Percentiles rank a stretch among this genome's conserved stretches.
phyloP scores from a whole-genome alignment of 53 echinoderm and acorn worm genomes.

The Paracentrotus lividus region DNA sequence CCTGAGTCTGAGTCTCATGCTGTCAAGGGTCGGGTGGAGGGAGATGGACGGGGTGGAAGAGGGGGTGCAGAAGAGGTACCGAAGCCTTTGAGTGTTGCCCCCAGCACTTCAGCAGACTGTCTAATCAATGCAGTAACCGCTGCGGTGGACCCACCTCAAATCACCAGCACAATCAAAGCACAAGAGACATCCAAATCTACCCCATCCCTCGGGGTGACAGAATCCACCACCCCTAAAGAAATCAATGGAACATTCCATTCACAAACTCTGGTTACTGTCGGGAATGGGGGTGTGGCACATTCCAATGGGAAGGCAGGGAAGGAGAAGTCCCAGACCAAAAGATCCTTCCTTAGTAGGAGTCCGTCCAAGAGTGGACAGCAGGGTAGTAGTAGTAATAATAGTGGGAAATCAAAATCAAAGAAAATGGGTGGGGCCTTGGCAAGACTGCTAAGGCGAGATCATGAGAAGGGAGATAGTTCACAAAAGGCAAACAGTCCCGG shows the following conservation, averaged over 20 bases:
- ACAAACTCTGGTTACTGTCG: constrained; percentile 44
- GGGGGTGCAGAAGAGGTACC: constrained; percentile 6
- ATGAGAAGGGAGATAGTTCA: constrained; percentile 66
- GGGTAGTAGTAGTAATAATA: constrained; percentile 59
- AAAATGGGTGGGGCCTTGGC: constrained; percentile 69
- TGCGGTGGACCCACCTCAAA: constrained; percentile 54
- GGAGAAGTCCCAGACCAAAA: constrained; percentile 44
- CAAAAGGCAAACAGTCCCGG: constrained; percentile 45
- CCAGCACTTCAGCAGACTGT: constrained; percentile 59
- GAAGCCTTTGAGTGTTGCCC: not conserved
- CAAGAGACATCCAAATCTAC: constrained; percentile 65
- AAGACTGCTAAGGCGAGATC: constrained; percentile 57
- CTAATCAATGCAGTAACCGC: constrained; percentile 47
- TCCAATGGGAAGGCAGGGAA: constrained; percentile 50
- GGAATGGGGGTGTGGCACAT: constrained; percentile 64
- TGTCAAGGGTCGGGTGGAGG: constrained; percentile 8
- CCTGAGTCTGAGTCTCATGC: not conserved
- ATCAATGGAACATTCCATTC: constrained; percentile 65
- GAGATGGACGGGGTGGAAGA: not conserved
- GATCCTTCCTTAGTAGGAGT: constrained; percentile 51
- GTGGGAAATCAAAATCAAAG: constrained; percentile 61
- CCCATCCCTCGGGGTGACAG: constrained; percentile 42
- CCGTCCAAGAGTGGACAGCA: constrained; percentile 63
- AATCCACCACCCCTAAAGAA: constrained; percentile 54
- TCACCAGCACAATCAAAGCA: constrained; percentile 51